Base-by-base conservation (phyloP, 2,888 invertebrate species). In the Entomobrya multifasciata region DNA sequence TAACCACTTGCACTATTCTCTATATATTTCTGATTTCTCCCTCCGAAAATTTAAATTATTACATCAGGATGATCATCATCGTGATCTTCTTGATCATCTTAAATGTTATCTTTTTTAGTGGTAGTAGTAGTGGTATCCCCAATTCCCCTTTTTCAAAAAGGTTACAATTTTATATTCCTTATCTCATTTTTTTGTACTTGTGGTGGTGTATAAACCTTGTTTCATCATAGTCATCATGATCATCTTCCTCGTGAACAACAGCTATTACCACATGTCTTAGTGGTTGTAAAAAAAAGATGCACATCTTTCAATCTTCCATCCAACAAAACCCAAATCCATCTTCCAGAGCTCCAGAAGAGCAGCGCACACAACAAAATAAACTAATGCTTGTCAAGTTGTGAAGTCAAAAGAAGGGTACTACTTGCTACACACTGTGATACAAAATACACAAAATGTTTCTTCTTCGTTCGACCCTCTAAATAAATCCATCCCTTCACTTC, bases 211-310 rank as follows among this genome's bases (percentile, higher is more conserved):
- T 49, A 49, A 79, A 20, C 36, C 80, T 70, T 70, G 67, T 70
- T 55, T 52, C 79, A 80, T 62, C 62, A 78, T 52, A n/a, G n/a
- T n/a, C n/a, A n/a, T n/a, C n/a, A n/a, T n/a, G n/a, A n/a, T n/a
- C n/a, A n/a, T n/a, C n/a, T n/a, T n/a, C n/a, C n/a, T 47, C n/a
- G n/a, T 2, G 13, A 67, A 80, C 80, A 80, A 79, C 70, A 47
- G 13, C 80, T 30, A 80, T 80, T 80, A 80, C 70, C 67, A 67
- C 80, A 70, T 67, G 80, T 80, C 65, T 70, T 36, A 65, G 27
- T 20, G 47, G 52, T 80, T 41, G 67, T 55, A 80, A 11, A 70
- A 70, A 30, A 79, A 55, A 25, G n/a, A n/a, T n/a, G n/a, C n/a
- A n/a, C n/a, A n/a, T n/a, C n/a, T n/a, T n/a, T n/a, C n/a, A 30